Percentiles rank a stretch among this genome's conserved stretches.
These are phyloP conservation scores for Puntigrus tetrazona DNA, from an alignment of 2,113 vertebrate genomes.

Conservation along the genomic window DNA sequence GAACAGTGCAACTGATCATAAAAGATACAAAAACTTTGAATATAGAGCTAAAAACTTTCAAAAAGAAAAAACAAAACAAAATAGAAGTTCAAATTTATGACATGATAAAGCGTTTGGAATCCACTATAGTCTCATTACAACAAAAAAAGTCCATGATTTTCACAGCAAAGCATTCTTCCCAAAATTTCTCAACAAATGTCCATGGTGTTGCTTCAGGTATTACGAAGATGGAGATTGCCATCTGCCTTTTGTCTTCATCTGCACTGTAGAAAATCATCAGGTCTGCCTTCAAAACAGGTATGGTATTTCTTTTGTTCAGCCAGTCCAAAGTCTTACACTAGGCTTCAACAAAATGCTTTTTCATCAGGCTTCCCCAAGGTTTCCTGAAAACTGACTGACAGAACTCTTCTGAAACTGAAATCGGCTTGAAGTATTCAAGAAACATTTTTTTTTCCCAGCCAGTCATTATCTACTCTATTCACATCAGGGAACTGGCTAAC, in stretches of 20 bases:
- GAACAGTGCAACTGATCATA: not conserved
- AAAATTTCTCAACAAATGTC: not conserved
- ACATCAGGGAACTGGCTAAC: not conserved
- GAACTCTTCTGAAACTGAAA: not conserved
- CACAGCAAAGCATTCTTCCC: not conserved
- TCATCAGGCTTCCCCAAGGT: not conserved
- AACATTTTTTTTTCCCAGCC: not conserved
- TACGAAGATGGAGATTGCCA: not conserved
- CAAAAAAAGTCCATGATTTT: not conserved
- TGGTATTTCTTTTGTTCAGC: not conserved
- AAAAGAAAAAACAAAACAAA: not conserved
- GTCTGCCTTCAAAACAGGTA: constrained; percentile 5
- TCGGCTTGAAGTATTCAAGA: not conserved
- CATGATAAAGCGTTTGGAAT: not conserved
- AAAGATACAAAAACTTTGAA: not conserved
- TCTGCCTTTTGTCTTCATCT: constrained; percentile 20
- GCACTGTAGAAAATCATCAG: not conserved
- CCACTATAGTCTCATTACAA: not conserved
- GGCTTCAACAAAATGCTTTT: not conserved
- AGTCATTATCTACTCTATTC: not conserved
- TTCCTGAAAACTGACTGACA: not conserved
- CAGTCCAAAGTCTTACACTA: constrained; percentile 10
- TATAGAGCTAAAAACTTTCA: not conserved
- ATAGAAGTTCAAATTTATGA: not conserved
- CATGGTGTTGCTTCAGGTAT: constrained; percentile 14